Conservation (phyloP, 2,888 invertebrate species). For the Hartigia nigra region DNA sequence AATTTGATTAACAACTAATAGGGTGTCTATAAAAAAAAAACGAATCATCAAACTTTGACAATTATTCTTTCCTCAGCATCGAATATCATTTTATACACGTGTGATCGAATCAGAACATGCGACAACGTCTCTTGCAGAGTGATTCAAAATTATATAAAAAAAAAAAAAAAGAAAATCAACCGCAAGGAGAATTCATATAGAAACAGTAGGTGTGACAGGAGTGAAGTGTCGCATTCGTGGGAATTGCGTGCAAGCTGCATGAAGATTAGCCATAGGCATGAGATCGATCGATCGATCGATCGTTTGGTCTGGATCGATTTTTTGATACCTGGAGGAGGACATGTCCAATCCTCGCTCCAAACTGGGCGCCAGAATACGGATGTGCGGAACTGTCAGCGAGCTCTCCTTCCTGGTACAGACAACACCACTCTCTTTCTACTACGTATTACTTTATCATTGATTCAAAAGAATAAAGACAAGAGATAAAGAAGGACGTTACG, state of each 20-base stretch:
- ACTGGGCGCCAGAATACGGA: slow-evolving; percentile 85
- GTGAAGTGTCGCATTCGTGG: slow-evolving; percentile 34
- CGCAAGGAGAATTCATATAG: not conserved
- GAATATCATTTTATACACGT: not conserved
- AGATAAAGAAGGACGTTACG: not conserved
- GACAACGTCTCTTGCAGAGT: slow-evolving; percentile 8
- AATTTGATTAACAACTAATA: not conserved
- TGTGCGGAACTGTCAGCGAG: slow-evolving; percentile 83
- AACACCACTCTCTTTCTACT: slow-evolving; percentile 51
- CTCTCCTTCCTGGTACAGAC: slow-evolving; percentile 71
- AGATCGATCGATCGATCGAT: slow-evolving; percentile 21
- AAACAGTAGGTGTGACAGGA: not conserved
- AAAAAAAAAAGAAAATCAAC: slow-evolving; percentile 15
- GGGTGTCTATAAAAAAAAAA: not conserved
- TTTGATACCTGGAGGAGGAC: slow-evolving; percentile 64
- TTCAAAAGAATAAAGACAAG: not conserved
- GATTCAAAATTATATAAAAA: slow-evolving; percentile 5
- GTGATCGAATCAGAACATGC: not conserved
- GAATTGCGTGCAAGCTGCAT: slow-evolving; percentile 32
- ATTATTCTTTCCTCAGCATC: not conserved
- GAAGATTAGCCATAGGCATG: slow-evolving; percentile 12
- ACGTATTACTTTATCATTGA: not conserved
- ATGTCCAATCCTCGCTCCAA: slow-evolving; percentile 81
- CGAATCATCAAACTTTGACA: not conserved
- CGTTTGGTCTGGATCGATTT: slow-evolving; percentile 22